phyloP scores from a whole-genome alignment of 92 coral and sea anemone species.

The Plumapathes pennacea region DNA sequence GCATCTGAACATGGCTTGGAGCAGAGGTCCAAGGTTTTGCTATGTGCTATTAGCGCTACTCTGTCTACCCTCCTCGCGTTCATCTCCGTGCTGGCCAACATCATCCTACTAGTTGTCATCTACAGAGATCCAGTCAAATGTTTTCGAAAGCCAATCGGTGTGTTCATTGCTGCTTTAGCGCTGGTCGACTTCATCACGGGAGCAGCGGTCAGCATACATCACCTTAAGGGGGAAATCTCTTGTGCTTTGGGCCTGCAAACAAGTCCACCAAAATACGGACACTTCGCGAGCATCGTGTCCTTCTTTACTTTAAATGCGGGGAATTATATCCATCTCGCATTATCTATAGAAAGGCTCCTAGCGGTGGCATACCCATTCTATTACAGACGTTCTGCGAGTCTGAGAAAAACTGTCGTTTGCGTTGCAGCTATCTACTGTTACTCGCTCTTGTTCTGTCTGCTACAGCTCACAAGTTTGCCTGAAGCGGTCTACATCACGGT shows the following conservation, averaged over 20 bases:
- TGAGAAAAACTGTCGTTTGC: conserved; percentile 16
- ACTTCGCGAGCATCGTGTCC: conserved; percentile 9
- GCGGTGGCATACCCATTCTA: conserved; percentile 32
- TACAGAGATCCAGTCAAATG: conserved; percentile 21
- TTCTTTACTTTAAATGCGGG: conserved; percentile 12
- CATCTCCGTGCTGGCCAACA: conserved; percentile 22
- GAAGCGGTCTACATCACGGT: conserved; percentile 5
- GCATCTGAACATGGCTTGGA: no score
- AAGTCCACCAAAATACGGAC: background rate
- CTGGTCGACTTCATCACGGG: conserved; percentile 24
- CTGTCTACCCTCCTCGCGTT: no score
- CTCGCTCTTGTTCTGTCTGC: conserved; percentile 16
- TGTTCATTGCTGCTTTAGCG: conserved; percentile 20
- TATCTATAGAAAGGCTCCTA: conserved; percentile 15
- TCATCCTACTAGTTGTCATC: conserved; percentile 15
- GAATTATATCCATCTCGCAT: background rate
- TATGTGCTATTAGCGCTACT: no score
- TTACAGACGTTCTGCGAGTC: conserved; percentile 21
- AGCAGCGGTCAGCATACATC: background rate
- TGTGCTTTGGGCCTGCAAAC: background rate
- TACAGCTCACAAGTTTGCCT: conserved; percentile 10
- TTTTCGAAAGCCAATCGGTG: conserved; percentile 35
- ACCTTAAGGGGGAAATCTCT: conserved; percentile 6
- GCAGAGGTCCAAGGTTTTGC: no score
- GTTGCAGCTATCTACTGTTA: conserved; percentile 2